A percentile compares a stretch with the other conserved stretches of the same genome.
Conservation (phyloP, 1,140 invertebrate species). For the Glossosoma conforme region DNA sequence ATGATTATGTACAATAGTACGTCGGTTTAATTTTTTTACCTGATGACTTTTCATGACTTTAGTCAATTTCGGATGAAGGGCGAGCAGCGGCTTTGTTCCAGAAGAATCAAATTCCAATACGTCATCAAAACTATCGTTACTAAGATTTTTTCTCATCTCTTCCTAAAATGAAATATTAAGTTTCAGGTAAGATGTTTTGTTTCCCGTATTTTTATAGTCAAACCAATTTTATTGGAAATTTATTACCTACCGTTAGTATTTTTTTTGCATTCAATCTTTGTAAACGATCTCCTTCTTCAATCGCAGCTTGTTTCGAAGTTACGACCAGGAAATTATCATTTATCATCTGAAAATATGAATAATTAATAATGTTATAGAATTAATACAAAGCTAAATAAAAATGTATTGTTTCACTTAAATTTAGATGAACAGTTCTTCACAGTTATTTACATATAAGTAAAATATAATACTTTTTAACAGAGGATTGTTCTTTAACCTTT, state of each 20-base stretch:
- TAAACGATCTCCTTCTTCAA: conserved; percentile 22
- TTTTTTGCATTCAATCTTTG: conserved; percentile 13
- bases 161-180: no score
- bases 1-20: background rate
- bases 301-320: conserved; percentile 17
- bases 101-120: conserved; percentile 12
- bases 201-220: background rate
- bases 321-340: conserved; percentile 12
- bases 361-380: background rate
- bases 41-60: conserved; percentile 23
- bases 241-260: conserved; percentile 6
- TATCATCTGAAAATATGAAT: conserved; percentile 13
- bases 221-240: background rate
- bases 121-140: no score
- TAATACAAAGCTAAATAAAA: background rate
- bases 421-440: no score
- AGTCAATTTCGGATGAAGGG: conserved; percentile 16
- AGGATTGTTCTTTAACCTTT: conserved; percentile 9
- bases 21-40: conserved; percentile 10
- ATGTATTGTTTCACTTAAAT: no score
- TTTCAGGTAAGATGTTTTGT: no score
- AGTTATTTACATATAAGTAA: no score
- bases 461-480: no score
- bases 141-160: no score
- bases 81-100: conserved; percentile 7